Evolutionary conservation across 64 coral and sea anemone genomes (phyloP).

Genomic region (Cladopsammia gracilis): DNA sequence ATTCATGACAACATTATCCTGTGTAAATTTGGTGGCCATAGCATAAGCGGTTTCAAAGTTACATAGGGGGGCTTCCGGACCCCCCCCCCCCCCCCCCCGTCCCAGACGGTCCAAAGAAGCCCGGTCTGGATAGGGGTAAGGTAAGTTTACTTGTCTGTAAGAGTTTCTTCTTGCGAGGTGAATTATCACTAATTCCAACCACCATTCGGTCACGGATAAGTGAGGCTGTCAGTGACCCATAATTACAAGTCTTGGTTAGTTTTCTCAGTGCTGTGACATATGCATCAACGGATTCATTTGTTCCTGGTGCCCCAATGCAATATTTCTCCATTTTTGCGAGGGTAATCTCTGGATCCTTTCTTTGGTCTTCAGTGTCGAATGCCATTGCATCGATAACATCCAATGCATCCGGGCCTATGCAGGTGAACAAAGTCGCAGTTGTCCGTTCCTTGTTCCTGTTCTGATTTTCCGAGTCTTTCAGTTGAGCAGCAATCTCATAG

Average conservation of each 20-base stretch:
- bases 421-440: conserved; percentile 31
- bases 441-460: conserved; percentile 37
- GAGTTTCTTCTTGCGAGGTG: conserved; percentile 48
- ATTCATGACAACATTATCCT: too few species aligned
- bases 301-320: conserved; percentile 50
- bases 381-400: conserved; percentile 65
- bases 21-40: too few species aligned
- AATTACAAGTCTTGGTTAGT: conserved; percentile 59
- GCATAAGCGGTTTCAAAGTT: too few species aligned
- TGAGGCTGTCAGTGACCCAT: conserved; percentile 33
- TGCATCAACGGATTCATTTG: conserved; percentile 32
- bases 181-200: conserved; percentile 58
- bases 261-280: conserved; percentile 46
- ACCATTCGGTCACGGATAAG: conserved; percentile 46
- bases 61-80: too few species aligned
- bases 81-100: too few species aligned
- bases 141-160: conserved; percentile 42
- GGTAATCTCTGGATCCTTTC: conserved; percentile 41
- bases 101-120: too few species aligned
- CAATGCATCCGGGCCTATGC: conserved; percentile 39
- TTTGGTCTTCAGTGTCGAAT: conserved; percentile 48
- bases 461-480: conserved; percentile 18
- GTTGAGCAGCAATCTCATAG: conserved; percentile 40
- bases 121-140: not conserved
- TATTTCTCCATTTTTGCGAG: conserved; percentile 28